Evolutionary conservation across 2,888 invertebrate genomes (phyloP), one percentile per base, ranked within the genome.

Genomic region (Argynnis bischoffii): DNA sequence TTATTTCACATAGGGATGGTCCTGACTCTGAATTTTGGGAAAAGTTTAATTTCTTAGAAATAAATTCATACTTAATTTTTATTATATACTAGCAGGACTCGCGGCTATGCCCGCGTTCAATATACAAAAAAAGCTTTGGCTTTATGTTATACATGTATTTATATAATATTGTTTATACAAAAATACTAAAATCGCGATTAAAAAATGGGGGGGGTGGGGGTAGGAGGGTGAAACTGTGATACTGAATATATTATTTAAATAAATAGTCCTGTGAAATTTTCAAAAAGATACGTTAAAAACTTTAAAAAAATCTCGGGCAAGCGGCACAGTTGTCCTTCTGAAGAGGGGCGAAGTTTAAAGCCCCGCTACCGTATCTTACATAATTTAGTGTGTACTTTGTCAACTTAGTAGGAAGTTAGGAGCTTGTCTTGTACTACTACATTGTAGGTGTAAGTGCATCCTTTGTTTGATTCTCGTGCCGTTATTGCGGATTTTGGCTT

Each of bases 371-470:
- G 75, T 74, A 73, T 73, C 72, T 72, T 72, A 72, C 74, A 76
- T 76, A 76, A 76, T 74, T 76, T 76, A 69, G 68, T 74, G 69
- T 74, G 61, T 72, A 72, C 73, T 74, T 72, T 71, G 70, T 72
- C 71, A 73, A 74, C 71, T 74, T 74, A 66, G 63, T 69, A 21
- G 61, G 65, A 55, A 73, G 72, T 69, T 69, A 51, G 64, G 15
- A 60, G 54, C 56, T 69, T 53, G 69, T 63, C 64, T 67, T 59
- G 41, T 66, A 47, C 60, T 26, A 14, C 46, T 47, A 54, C 41
- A 48, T 47, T 59, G 35, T 64, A 31, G 60, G 60, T 66, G 66
- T 60, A 26, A 47, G 54, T 55, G 66, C 61, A 66, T 66, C 66
- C 60, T 61, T 66, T 66, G 66, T 66, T 66, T 66, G 66, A 55